Conservation (phyloP, 1,140 invertebrate genomes). For the Bradysia coprophila region DNA sequence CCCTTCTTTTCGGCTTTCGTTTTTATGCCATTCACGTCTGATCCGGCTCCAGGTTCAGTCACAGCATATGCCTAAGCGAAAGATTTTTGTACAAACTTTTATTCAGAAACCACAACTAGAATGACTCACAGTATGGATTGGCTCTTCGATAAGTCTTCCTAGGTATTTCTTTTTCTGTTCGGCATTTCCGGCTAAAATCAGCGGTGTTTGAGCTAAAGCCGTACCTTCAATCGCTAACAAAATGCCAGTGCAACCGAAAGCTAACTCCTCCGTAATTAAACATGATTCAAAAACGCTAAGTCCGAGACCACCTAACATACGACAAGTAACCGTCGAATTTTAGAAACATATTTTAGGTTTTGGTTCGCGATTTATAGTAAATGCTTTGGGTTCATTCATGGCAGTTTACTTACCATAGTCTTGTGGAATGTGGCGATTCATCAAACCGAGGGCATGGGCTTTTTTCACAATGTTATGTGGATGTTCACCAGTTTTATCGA, state of each 20-base stretch:
- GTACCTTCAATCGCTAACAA: constrained; percentile 79
- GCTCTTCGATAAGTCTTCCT: constrained; percentile 62
- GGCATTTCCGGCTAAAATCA: constrained; percentile 60
- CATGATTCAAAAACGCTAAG: constrained; percentile 67
- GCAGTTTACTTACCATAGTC: too few species aligned
- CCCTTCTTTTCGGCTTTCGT: constrained; percentile 89
- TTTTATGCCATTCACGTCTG: constrained; percentile 79
- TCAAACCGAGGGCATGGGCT: constrained; percentile 72
- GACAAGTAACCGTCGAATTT: too few species aligned
- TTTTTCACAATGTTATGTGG: constrained; percentile 93
- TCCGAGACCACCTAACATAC: constrained; percentile 60
- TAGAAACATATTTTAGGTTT: too few species aligned
- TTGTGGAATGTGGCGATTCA: constrained; percentile 73
- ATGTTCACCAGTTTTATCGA: constrained; percentile 82
- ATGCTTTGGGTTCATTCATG: too few species aligned
- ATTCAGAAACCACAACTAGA: too few species aligned
- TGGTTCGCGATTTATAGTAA: too few species aligned
- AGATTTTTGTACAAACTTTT: too few species aligned
- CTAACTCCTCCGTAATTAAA: constrained; percentile 74
- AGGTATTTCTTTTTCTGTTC: constrained; percentile 85
- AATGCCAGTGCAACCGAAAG: constrained; percentile 89
- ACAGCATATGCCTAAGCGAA: too few species aligned
- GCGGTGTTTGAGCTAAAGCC: constrained; percentile 77
- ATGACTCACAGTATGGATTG: constrained; percentile 69
- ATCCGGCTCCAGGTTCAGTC: constrained; percentile 83